Evolutionary conservation across 1,140 invertebrate species (phyloP), one percentile per base, ranked within the genome.

Genomic region (Drosophila nigromelanica): DNA sequence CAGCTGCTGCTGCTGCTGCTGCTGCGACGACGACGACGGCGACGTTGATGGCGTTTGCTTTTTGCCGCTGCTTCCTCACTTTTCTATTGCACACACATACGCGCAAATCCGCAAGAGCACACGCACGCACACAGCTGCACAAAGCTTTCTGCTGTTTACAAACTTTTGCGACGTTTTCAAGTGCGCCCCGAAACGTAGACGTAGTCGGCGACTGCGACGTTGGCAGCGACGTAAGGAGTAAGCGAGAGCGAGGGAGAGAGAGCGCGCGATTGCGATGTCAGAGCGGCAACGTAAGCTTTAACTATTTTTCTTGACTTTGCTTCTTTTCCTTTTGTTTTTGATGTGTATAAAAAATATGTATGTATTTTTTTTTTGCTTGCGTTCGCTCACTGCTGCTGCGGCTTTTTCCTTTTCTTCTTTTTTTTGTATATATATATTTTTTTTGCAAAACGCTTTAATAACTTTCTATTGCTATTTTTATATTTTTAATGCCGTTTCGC

Each of bases 401-500:
- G 55, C 40, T 45, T 79, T 78, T 71, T 73, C 24, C 56, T 37
- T 64, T 58, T 69, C 59, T 70, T 62, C 73, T 89, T 89, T 87
- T 68, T 79, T 74, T 74, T 35, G 51, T 45, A 66, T 18, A 61
- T 72, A 3, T 73, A n/a, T n/a, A n/a, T n/a, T n/a, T 69, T 70
- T 66, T 79, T 82, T 66, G 78, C 45, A 69, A 78, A 85, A 48
- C 51, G 72, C 62, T 83, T 87, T 80, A 89, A 89, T 83, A 87
- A 87, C 83, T 87, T 87, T 87, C 83, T 89, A 87, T 89, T 83
- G 83, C 79, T 87, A 89, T 89, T 89, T 87, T 68, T 87, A 89
- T 79, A 83, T 74, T 74, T 35, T 58, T 45, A 66, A 61, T 72
- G 54, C 30, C 52, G 30, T 39, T 69, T 70, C 42, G 42, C 33